A percentile compares a stretch with the other conserved stretches of the same genome.
Evolutionary conservation across 2,113 vertebrate genomes (phyloP).

Genomic region (Beaufortia kweichowensis): DNA sequence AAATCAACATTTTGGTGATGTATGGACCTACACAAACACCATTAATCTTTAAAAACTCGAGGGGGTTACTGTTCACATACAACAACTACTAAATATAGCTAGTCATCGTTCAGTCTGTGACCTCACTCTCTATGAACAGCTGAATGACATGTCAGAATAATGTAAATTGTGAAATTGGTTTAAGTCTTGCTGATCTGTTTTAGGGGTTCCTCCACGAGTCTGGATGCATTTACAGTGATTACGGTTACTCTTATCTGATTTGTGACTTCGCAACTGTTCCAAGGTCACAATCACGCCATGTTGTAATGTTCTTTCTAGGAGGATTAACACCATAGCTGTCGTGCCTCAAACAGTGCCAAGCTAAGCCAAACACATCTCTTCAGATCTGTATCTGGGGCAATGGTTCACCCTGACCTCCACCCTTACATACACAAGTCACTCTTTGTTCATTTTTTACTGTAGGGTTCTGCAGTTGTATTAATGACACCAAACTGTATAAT

Average conservation of each 20-base stretch:
- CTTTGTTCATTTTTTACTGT: not conserved
- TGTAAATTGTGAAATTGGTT: constrained; percentile 22
- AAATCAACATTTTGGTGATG: constrained; percentile 14
- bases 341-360: constrained; percentile 42
- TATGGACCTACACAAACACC: not conserved
- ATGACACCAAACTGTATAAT: no score
- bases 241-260: constrained; percentile 62
- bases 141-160: not conserved
- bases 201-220: not conserved
- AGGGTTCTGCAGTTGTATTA: no score
- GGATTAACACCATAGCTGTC: constrained; percentile 47
- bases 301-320: constrained; percentile 32
- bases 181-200: constrained; percentile 8
- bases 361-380: constrained; percentile 26
- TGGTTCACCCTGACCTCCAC: constrained; percentile 53
- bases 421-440: constrained; percentile 37
- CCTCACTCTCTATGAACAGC: not conserved
- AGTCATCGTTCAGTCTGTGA: not conserved
- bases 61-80: not conserved
- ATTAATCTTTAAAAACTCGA: not conserved
- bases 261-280: constrained; percentile 52
- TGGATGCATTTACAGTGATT: constrained; percentile 44
- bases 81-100: not conserved
- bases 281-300: constrained; percentile 53
- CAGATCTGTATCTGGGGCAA: constrained; percentile 21